Percentiles rank a stretch among this genome's conserved stretches.
phyloP scores from a whole-genome alignment of 2,888 invertebrate genomes.

The Serrognathus titanus region DNA sequence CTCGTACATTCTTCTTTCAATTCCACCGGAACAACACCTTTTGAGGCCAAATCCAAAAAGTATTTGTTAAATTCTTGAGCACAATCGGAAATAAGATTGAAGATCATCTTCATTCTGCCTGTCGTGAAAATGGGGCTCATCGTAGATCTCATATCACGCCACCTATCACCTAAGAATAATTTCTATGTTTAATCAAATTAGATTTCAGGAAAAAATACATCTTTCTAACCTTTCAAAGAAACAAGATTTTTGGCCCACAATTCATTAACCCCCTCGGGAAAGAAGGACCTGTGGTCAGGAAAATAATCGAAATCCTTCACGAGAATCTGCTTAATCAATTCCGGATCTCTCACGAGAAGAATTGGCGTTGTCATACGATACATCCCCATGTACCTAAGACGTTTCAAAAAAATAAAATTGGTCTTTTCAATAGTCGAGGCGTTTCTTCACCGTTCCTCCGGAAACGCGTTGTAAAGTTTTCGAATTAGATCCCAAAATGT shows the following conservation, averaged over 20 bases:
- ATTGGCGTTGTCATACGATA: slow-evolving; percentile 38
- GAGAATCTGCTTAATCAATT: slow-evolving; percentile 56
- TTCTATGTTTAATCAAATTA: too few relatives aligned
- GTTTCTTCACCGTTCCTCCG: too few relatives aligned
- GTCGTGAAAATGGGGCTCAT: slow-evolving; percentile 45
- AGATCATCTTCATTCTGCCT: slow-evolving; percentile 43
- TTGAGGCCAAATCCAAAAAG: slow-evolving; percentile 23
- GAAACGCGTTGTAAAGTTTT: too few relatives aligned
- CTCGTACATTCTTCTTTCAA: slow-evolving; percentile 49
- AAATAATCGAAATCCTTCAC: slow-evolving; percentile 61
- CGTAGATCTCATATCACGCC: slow-evolving; percentile 46
- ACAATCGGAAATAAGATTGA: slow-evolving; percentile 32
- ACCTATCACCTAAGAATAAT: slow-evolving; percentile 31
- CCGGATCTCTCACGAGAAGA: slow-evolving; percentile 55
- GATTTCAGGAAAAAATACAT: too few relatives aligned
- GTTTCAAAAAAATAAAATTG: too few relatives aligned
- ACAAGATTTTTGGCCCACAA: slow-evolving; percentile 49
- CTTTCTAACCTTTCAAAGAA: slow-evolving; percentile 12
- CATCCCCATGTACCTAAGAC: slow-evolving; percentile 13
- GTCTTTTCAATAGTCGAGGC: too few relatives aligned
- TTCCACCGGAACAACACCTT: slow-evolving; percentile 37
- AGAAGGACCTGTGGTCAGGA: slow-evolving; percentile 43
- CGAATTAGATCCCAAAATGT: too few relatives aligned
- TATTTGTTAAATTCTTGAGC: slow-evolving; percentile 28
- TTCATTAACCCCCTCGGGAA: slow-evolving; percentile 45